Evolutionary conservation across 2,113 vertebrate species (phyloP).

Genomic region (Ursus arctos): DNA sequence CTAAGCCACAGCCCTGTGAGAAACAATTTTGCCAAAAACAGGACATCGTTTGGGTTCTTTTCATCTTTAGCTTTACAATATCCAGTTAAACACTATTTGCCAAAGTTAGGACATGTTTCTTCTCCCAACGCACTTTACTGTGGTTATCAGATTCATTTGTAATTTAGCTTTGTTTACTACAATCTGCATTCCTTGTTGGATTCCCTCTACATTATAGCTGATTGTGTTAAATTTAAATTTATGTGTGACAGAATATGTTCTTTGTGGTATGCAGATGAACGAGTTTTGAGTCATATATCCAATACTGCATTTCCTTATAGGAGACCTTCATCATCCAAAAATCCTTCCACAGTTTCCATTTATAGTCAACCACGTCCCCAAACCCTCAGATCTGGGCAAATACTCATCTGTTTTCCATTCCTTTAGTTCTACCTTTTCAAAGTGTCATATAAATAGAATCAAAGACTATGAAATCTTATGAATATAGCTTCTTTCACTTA

Average conservation of each 20-base stretch:
- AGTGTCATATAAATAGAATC: background rate
- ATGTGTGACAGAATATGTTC: background rate
- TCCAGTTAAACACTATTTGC: background rate
- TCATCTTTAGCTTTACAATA: background rate
- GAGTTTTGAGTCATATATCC: background rate
- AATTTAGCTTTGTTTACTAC: background rate
- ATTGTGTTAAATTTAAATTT: background rate
- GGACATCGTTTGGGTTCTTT: background rate
- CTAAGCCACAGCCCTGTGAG: background rate
- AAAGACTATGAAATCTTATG: background rate
- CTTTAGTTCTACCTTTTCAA: background rate
- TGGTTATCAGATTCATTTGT: background rate
- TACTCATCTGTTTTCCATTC: background rate
- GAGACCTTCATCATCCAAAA: background rate
- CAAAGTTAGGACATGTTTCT: background rate
- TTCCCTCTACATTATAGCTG: background rate
- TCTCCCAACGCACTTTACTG: background rate
- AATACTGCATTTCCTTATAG: background rate
- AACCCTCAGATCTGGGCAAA: background rate
- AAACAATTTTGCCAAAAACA: background rate
- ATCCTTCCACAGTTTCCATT: background rate
- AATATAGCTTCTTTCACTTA: background rate
- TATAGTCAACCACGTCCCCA: background rate
- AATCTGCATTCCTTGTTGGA: background rate
- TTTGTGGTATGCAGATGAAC: background rate